These are phyloP conservation scores for Melanotus villosus DNA, from an alignment of 2,888 invertebrate genomes.

Conservation along the genomic window DNA sequence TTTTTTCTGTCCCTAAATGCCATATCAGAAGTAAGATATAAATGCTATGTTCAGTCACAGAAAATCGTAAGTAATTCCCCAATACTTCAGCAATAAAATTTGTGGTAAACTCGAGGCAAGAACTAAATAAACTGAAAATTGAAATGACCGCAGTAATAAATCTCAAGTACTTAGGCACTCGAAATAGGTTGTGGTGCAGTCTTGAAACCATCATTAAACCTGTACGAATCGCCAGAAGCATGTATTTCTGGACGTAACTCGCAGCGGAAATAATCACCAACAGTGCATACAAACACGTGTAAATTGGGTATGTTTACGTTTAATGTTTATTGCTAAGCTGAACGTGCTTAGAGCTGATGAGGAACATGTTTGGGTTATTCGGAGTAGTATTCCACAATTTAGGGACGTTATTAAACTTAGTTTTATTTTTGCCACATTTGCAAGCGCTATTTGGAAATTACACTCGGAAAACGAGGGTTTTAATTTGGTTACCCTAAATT, in stretches of 20 bases:
- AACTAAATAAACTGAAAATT: neutral
- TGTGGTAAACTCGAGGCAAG: neutral
- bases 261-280: conserved; percentile 30
- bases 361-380: conserved; percentile 27
- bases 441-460: neutral
- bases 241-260: conserved; percentile 34
- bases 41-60: too few relatives aligned
- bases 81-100: too few relatives aligned
- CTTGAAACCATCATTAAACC: conserved; percentile 32
- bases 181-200: neutral
- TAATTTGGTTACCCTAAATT: too few relatives aligned
- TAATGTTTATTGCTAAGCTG: conserved; percentile 34
- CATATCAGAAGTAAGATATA: too few relatives aligned
- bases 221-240: conserved; percentile 29
- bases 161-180: neutral
- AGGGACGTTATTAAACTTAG: neutral
- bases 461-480: neutral
- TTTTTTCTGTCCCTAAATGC: too few relatives aligned
- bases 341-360: conserved; percentile 36
- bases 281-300: conserved; percentile 40
- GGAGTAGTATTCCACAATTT: neutral
- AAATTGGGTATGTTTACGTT: conserved; percentile 39
- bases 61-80: too few relatives aligned
- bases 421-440: neutral
- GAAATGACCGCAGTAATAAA: neutral